Base-by-base conservation (phyloP, 2,113 vertebrate genomes). In the Rhodinocichla rosea region DNA sequence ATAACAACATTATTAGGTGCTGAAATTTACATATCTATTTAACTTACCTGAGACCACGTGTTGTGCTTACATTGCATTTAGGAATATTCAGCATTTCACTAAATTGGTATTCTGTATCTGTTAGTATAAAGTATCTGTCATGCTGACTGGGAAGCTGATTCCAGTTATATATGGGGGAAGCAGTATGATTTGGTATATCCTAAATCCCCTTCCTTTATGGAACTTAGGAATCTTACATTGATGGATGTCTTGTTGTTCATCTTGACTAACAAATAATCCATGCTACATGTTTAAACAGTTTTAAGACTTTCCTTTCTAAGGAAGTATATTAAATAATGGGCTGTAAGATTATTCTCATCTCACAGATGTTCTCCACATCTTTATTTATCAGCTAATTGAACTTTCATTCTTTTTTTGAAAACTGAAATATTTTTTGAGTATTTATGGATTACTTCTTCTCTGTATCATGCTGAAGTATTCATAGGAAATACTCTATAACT, bases 11-110 rank as follows among this genome's bases (percentile, higher is more conserved):
- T 47, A 13, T 24, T 68, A 21, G 20, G 5, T 44, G 3, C 4
- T 40, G 50, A 52, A 65, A 37, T 60, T 23, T 62, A 42, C 11
- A 1, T 26, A 2, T 19, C 13, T 52, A 13, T 77, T 81, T 44
- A 74, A 53, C 19, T 30, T 30, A 56, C 2, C 10, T 49, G 11
- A 33, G 1, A 6, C 2, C 3, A 12, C 32, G 4, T 44, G 3
- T 40, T 56, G 5, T 27, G 7, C 12, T 32, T 60, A 39, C 6
- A 32, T 13, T 64, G 1, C 12, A 9, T 44, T 23, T 45, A 40
- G 56, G 22, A 53, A 73, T 57, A 75, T 39, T 71, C 33, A 87
- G 3, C 4, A 63, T 62, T 69, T 84, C 37, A 27, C 7, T 57
- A 22, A 82, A 68, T 42, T 23, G 30, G 2, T 55, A 42, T 63